Conservation (phyloP, 37 sponge, comb jelly and placozoan species). For the Dysidea cf. avara region DNA sequence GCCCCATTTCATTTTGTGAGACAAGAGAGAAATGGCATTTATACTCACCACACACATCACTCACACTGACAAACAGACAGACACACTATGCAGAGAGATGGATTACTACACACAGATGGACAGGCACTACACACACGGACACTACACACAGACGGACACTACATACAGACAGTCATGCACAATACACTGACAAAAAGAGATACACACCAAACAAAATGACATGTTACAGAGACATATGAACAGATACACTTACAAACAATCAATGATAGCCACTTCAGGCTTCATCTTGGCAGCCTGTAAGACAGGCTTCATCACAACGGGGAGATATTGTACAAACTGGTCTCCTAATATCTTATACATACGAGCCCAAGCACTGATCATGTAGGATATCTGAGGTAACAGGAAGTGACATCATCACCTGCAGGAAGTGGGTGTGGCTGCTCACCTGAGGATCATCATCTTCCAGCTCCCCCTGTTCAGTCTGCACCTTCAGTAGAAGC, state of each 20-base stretch:
- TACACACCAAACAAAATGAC: no score
- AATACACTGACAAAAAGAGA: no score
- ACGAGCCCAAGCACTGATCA: constrained; percentile 98
- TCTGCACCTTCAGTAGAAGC: constrained; percentile 90
- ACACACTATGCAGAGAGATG: no score
- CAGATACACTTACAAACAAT: constrained; percentile 66
- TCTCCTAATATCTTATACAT: constrained; percentile 96
- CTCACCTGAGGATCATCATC: constrained; percentile 90
- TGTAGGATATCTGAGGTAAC: constrained; percentile 96
- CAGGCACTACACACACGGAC: constrained; percentile 12
- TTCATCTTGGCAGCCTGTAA: constrained; percentile 87
- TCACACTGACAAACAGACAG: no score
- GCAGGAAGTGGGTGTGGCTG: no score
- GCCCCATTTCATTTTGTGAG: no score
- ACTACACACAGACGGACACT: no score
- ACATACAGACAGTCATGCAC: no score
- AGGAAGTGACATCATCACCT: no score
- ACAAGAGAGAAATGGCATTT: no score
- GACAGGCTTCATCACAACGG: constrained; percentile 92
- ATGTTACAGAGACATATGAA: not conserved
- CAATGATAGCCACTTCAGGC: constrained; percentile 93
- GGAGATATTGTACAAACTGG: constrained; percentile 92
- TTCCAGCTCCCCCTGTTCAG: constrained; percentile 74
- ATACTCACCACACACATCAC: no score
- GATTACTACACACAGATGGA: constrained; percentile 4